phyloP scores from a whole-genome alignment of 1,140 invertebrate species.

The Oncopodura yosiiana region DNA sequence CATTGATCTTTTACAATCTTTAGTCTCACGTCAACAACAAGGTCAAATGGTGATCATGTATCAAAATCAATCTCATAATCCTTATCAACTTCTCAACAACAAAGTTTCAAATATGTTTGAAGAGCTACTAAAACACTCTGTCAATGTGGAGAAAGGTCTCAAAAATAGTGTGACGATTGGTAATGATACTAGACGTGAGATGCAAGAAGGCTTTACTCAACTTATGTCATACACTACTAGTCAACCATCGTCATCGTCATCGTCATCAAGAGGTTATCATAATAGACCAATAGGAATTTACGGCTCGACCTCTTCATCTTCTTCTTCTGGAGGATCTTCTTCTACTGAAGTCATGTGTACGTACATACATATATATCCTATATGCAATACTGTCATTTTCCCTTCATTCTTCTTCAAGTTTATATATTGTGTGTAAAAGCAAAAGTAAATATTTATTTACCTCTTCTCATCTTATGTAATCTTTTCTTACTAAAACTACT shows the following conservation, averaged over 20 bases:
- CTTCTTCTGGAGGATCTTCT: too few species aligned
- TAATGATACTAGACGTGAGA: slow-evolving; percentile 24
- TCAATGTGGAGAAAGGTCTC: slow-evolving; percentile 12
- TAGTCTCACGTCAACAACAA: too few species aligned
- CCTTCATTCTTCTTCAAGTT: neutral
- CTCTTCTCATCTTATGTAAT: too few species aligned
- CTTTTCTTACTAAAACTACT: too few species aligned
- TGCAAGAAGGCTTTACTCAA: slow-evolving; percentile 25
- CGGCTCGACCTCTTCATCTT: slow-evolving; percentile 8
- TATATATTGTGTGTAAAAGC: too few species aligned
- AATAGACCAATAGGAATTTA: neutral
- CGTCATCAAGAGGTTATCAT: neutral
- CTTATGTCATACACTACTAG: too few species aligned
- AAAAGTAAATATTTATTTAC: too few species aligned
- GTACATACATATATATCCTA: neutral
- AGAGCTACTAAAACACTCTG: slow-evolving; percentile 19
- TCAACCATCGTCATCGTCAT: neutral
- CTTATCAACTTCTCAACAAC: too few species aligned
- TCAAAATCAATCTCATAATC: too few species aligned
- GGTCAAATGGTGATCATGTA: too few species aligned
- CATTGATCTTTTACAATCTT: too few species aligned
- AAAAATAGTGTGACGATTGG: slow-evolving; percentile 25
- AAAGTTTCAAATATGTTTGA: slow-evolving; percentile 35
- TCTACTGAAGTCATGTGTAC: slow-evolving; percentile 22
- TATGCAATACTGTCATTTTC: neutral